Conservation (phyloP, 2,797 vertebrate species). For the Glossophaga mutica region DNA sequence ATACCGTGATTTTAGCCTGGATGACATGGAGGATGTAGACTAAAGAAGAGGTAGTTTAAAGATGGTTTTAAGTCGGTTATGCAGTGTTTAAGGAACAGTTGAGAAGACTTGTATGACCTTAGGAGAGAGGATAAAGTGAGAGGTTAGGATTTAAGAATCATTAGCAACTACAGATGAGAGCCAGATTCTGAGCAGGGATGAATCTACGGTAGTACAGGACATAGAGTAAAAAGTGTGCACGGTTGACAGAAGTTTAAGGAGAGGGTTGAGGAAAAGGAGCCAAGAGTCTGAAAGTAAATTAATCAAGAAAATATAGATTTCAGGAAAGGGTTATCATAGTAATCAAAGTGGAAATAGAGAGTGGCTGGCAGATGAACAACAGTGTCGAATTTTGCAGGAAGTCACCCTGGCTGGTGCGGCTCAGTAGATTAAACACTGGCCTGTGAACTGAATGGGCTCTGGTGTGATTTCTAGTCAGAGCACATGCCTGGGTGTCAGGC, state of each 20-base stretch:
- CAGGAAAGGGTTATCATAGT: not conserved
- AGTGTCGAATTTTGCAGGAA: not conserved
- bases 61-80: not conserved
- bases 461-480: not conserved
- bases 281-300: not conserved
- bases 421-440: not conserved
- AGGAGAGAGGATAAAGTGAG: not conserved
- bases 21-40: not conserved
- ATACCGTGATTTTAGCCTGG: not conserved
- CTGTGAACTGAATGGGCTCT: not conserved
- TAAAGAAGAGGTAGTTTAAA: not conserved
- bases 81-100: not conserved
- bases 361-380: not conserved
- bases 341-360: not conserved
- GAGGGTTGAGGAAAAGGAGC: not conserved
- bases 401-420: not conserved
- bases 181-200: not conserved
- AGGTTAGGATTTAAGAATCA: not conserved
- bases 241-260: not conserved
- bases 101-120: not conserved
- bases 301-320: not conserved
- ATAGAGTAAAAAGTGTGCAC: not conserved
- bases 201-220: not conserved
- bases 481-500: not conserved
- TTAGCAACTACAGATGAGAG: not conserved